Conservation (phyloP, 2,888 invertebrate species). For the Mythimna pallens region DNA sequence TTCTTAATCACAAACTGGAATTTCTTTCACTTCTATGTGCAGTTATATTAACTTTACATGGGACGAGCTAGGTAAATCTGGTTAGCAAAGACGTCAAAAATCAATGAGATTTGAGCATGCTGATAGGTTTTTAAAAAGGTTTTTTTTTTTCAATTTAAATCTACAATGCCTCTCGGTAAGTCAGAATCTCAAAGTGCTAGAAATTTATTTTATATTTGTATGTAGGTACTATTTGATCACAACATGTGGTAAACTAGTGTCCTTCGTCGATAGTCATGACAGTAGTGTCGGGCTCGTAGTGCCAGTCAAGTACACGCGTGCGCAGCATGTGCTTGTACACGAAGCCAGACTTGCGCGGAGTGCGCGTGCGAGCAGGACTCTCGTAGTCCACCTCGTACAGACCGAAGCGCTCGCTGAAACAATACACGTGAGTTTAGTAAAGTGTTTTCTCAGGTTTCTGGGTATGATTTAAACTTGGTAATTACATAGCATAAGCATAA, state of each 20-base stretch:
- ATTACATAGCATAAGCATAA: no score
- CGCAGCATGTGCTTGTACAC: slow-evolving; percentile 72
- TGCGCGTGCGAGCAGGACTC: slow-evolving; percentile 68
- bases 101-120: not conserved
- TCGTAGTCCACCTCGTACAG: slow-evolving; percentile 75
- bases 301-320: slow-evolving; percentile 65
- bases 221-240: not conserved
- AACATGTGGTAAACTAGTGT: slow-evolving; percentile 46
- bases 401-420: slow-evolving; percentile 71
- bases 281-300: slow-evolving; percentile 66
- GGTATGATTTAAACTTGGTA: no score
- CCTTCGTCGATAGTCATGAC: slow-evolving; percentile 72
- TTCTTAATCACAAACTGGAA: not conserved
- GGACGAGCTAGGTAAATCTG: not conserved
- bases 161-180: not conserved
- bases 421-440: not conserved
- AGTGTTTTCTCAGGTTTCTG: not conserved
- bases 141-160: not conserved
- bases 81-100: not conserved
- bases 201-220: not conserved
- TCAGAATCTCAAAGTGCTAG: not conserved
- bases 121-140: not conserved
- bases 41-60: not conserved
- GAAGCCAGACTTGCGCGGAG: slow-evolving; percentile 75
- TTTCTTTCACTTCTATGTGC: not conserved